A percentile compares a stretch with the other conserved stretches of the same genome.
phyloP scores from a whole-genome alignment of 2,888 invertebrate genomes.

The Brassicogethes aeneus region DNA sequence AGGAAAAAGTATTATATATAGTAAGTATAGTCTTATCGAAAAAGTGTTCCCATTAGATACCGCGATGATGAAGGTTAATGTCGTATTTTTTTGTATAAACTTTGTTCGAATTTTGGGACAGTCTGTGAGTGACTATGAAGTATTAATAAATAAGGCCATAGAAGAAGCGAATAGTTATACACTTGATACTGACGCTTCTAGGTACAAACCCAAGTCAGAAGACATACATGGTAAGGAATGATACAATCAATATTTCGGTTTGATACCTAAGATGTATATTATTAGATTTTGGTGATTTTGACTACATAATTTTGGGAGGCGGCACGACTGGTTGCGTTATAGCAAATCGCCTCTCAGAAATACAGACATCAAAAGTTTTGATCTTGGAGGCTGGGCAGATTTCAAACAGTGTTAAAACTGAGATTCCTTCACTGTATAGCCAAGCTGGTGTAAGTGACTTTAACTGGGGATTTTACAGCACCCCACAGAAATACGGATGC shows the following conservation, averaged over 20 bases:
- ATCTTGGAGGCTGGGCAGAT: neutral
- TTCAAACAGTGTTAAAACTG: neutral
- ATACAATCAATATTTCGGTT: no score
- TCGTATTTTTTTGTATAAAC: no score
- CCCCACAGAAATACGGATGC: neutral
- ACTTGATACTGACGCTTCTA: neutral
- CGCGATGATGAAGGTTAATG: no score
- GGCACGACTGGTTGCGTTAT: neutral
- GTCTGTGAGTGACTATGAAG: no score
- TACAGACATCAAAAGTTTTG: neutral
- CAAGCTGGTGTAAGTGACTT: neutral
- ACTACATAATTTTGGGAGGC: neutral
- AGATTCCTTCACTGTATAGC: neutral
- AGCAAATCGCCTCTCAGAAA: neutral
- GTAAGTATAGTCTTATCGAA: no score
- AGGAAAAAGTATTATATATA: no score
- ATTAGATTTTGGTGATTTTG: slow-evolving; percentile 1
- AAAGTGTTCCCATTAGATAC: no score
- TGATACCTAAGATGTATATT: no score
- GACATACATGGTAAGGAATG: no score
- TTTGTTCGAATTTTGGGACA: no score
- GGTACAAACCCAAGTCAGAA: neutral
- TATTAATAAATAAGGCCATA: no score
- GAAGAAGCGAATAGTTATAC: no score
- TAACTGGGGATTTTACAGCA: neutral